Evolutionary conservation across 2,797 vertebrate genomes (phyloP).

Genomic region (Onychomys leucogaster): DNA sequence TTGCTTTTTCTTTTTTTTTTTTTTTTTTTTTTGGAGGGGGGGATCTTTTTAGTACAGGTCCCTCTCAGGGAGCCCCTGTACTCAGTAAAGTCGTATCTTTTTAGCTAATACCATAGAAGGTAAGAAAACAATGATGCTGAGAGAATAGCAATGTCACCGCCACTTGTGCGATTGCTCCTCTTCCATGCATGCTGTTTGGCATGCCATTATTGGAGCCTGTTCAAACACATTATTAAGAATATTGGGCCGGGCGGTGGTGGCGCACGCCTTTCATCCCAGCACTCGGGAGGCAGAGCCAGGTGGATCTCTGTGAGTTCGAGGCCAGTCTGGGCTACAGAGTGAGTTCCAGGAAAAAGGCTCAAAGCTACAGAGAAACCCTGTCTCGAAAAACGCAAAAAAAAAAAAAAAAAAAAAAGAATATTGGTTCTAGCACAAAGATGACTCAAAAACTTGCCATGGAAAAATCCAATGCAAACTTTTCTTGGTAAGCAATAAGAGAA

Average conservation of each 20-base stretch:
- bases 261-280: no score
- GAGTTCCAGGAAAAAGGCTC: no score
- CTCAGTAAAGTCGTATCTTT: conserved; percentile 47
- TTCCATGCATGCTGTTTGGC: conserved; percentile 13
- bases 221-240: conserved; percentile 29
- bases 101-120: conserved; percentile 33
- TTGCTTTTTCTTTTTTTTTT: conserved; percentile 64
- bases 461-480: conserved; percentile 43
- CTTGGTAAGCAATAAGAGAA: background rate
- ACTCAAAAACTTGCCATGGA: conserved; percentile 43
- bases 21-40: background rate
- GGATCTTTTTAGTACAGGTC: conserved; percentile 35
- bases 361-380: no score
- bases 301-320: no score
- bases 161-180: conserved; percentile 38
- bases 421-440: conserved; percentile 60
- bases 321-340: no score
- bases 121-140: conserved; percentile 57
- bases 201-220: conserved; percentile 22
- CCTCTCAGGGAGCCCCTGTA: conserved; percentile 38
- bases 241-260: no score
- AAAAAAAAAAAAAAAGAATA: no score
- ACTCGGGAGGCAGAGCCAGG: no score
- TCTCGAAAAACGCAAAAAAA: no score
- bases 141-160: background rate